Base-by-base conservation (phyloP, 2,113 vertebrate species). In the Callorhinus ursinus region DNA sequence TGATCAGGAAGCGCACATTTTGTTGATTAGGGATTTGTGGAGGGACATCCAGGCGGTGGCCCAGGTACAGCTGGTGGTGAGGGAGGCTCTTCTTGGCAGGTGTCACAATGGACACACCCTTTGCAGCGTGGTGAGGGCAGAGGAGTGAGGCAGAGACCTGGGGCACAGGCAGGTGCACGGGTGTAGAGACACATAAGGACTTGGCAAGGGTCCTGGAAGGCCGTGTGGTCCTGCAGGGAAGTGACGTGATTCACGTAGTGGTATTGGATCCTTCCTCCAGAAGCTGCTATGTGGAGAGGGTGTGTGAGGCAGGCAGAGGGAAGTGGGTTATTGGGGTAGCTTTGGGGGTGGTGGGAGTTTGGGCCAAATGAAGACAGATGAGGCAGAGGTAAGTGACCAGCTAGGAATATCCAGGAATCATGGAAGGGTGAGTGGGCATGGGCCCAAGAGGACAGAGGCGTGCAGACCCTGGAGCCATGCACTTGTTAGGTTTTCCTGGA, bases 241-340 rank as follows among this genome's bases (percentile, higher is more conserved):
- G 63, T 51, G 63, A 8, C 4, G 0, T 24, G 42, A 49, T 4
- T 24, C 6, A 11, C 2, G 0, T 19, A 10, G 36, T 1, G 0
- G 19, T 10, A 22, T 26, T 5, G 42, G 42, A n/a, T 13, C 46
- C 33, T 14, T 7, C 36, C 12, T 71, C 33, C 19, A 3, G 76
- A 31, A 28, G 22, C 49, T 39, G 39, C 51, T 28, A 24, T 6
- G 33, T 22, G 36, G 7, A 15, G 36, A 4, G 19, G 2, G 55
- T 7, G 15, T 69, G 6, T 36, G 21, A 55, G 15, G 33, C 21
- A 46, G 61, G 31, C 63, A 13, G 67, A 13, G 46, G 63, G 51
- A 57, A 31, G 11, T 10, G 7, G 31, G 51, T 18, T 24, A 7
- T n/a, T 16, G 0, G 5, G 15, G 55, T 6, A 7, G 93, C 39